These are phyloP conservation scores for Cyanoliseus patagonus DNA, from an alignment of 2,113 vertebrate species.

Conservation along the genomic window DNA sequence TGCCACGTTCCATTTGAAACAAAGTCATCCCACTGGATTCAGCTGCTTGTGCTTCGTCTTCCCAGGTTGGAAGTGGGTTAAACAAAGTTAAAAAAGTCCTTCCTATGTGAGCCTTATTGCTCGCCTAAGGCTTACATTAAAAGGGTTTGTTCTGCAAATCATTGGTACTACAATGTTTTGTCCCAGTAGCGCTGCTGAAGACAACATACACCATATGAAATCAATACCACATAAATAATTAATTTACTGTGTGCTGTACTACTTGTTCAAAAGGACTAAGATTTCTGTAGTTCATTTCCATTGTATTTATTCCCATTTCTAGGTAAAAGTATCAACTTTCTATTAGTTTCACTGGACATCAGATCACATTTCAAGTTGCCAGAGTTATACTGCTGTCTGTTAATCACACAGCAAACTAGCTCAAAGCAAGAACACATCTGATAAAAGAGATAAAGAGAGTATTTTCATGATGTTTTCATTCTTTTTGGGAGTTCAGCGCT, in stretches of 20 bases:
- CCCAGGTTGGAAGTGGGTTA: neutral
- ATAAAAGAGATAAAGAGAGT: neutral
- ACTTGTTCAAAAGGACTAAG: neutral
- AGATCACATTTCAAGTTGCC: neutral
- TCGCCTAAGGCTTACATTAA: neutral
- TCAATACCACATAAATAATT: neutral
- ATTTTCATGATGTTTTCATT: neutral
- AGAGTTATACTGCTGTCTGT: neutral
- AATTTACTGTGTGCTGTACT: neutral
- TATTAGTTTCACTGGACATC: neutral
- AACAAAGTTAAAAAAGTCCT: neutral
- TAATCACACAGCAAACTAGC: neutral
- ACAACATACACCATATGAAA: neutral
- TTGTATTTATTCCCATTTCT: neutral
- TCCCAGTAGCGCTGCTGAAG: neutral
- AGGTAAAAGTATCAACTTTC: neutral
- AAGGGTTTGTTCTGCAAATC: neutral
- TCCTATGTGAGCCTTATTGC: neutral
- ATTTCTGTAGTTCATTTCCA: neutral
- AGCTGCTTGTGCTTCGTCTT: neutral
- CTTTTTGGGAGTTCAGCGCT: neutral
- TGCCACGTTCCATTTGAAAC: neutral
- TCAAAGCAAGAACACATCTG: neutral
- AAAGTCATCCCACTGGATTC: neutral
- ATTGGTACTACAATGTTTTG: neutral